These are phyloP conservation scores for Fissipunctia ypsillon DNA, from an alignment of 2,888 invertebrate species.

Conservation along the genomic window DNA sequence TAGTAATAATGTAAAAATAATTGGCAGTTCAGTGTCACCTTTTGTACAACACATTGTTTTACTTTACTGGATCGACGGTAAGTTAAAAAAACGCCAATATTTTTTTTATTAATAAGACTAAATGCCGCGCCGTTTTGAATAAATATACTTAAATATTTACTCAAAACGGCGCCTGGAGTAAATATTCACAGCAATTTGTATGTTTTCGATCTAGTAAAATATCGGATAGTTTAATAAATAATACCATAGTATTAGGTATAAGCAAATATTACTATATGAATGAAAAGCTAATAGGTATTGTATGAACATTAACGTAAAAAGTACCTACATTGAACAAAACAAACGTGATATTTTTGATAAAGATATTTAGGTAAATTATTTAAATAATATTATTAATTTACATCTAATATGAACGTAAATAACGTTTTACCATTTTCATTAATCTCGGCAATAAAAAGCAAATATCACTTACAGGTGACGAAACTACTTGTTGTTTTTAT, in stretches of 20 bases:
- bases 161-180: neutral
- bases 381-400: slow-evolving; percentile 30
- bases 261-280: slow-evolving; percentile 6
- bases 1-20: neutral
- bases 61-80: slow-evolving; percentile 15
- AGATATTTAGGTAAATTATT: slow-evolving; percentile 30
- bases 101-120: neutral
- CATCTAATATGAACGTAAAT: neutral
- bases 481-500: too few species aligned
- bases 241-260: slow-evolving; percentile 3
- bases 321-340: neutral
- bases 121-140: neutral
- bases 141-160: neutral
- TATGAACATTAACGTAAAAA: slow-evolving; percentile 15
- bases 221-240: slow-evolving; percentile 20
- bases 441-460: slow-evolving; percentile 23
- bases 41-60: slow-evolving; percentile 7
- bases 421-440: slow-evolving; percentile 10
- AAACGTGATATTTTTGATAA: slow-evolving; percentile 35
- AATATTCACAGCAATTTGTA: neutral
- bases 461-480: neutral
- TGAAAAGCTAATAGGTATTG: slow-evolving; percentile 24
- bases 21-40: slow-evolving; percentile 7
- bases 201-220: slow-evolving; percentile 28
- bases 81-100: neutral